Evolutionary conservation across 2,113 vertebrate species (phyloP), one percentile per base, ranked within the genome.

Genomic region (Hiodon tergisus): DNA sequence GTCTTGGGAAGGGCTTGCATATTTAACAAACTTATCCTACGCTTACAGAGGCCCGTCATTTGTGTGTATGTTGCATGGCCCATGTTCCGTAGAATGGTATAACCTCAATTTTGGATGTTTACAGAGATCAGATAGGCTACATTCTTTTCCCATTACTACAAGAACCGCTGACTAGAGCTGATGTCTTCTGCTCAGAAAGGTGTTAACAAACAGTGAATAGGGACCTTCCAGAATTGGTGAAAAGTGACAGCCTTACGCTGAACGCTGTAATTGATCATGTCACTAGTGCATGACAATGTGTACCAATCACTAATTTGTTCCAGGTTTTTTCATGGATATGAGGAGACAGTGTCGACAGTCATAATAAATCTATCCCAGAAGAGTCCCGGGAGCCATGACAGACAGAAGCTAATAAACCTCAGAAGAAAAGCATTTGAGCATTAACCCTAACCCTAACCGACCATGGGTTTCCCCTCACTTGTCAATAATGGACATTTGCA

Each of bases 401-500:
- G 51, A 53, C 13, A 54, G 10, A 50, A 51, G 48, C 46, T 50
- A 63, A 66, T 54, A 55, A 66, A 67, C 61, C 14, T 9, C 61
- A 74, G 6, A 53, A 17, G 50, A 7, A 47, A 16, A 63, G 55
- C 51, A 47, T 55, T 53, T 53, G 6, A n/a, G n/a, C n/a, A n/a
- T n/a, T n/a, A n/a, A n/a, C n/a, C n/a, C n/a, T n/a, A n/a, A n/a
- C n/a, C n/a, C n/a, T n/a, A n/a, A n/a, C 17, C 51, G 31, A 4
- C 52, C 51, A 17, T 65, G 51, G 14, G 52, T 46, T 66, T 31
- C 48, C 51, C 10, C 72, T 74, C 51, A 73, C 63, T 63, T 57
- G 31, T 74, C 72, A 55, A 55, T 46, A 52, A 55, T 55, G 31
- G 62, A 55, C 13, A 67, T 54, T 74, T 66, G 48, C 31, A 61